phyloP scores from a whole-genome alignment of 2,113 vertebrate genomes.

The Xiphias gladius region DNA sequence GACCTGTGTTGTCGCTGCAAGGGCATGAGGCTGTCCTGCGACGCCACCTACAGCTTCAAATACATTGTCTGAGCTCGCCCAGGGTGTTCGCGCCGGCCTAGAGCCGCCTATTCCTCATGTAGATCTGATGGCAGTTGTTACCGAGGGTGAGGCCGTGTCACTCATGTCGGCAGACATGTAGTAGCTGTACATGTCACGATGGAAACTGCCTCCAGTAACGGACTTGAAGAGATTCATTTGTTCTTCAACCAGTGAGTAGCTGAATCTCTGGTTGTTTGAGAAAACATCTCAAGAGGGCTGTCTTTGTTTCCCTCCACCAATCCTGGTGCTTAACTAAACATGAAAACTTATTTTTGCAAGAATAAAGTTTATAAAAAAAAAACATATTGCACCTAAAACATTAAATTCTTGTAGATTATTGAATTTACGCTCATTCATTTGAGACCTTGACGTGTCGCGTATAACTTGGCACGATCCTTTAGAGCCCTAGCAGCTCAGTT shows the following conservation, averaged over 20 bases:
- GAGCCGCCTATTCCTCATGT: neutral
- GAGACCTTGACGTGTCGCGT: neutral
- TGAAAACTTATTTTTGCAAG: slow-evolving; percentile 68
- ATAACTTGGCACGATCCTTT: no score
- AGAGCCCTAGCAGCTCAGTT: neutral
- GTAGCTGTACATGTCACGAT: neutral
- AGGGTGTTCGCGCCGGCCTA: neutral
- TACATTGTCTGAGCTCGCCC: slow-evolving; percentile 87
- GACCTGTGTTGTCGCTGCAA: slow-evolving; percentile 95
- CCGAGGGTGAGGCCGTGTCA: neutral
- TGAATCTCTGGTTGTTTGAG: slow-evolving; percentile 9
- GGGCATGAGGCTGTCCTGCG: slow-evolving; percentile 92
- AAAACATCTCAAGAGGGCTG: neutral
- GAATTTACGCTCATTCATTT: neutral
- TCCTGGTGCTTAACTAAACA: slow-evolving; percentile 27
- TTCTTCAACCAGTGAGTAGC: slow-evolving; percentile 30
- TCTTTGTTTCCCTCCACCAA: neutral
- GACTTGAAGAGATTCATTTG: neutral
- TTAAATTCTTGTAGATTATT: slow-evolving; percentile 2
- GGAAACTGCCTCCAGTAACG: slow-evolving; percentile 23
- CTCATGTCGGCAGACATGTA: neutral
- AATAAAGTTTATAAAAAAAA: slow-evolving; percentile 38
- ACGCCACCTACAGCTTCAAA: slow-evolving; percentile 93
- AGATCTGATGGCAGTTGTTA: neutral
- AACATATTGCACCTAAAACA: slow-evolving; percentile 65